Base-by-base conservation (phyloP, 2,888 invertebrate species). In the Crepidodera aurea region DNA sequence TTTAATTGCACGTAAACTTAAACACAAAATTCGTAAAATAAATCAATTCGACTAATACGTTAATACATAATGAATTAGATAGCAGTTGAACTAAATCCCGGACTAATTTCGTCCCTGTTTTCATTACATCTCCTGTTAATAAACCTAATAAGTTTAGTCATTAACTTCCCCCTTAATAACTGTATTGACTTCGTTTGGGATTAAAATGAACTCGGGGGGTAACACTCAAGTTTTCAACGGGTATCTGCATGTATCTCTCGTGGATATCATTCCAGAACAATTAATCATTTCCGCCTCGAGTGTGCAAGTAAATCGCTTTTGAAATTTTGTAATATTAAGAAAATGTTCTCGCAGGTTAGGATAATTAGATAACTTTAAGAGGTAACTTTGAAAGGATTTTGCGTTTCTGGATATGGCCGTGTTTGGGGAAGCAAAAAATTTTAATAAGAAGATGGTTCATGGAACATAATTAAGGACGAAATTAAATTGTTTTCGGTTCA, bases 91-190 rank as follows among this genome's bases (percentile, higher is more conserved):
- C 57, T 50, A 57, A 57, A 57, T 48, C 57, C 57, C 12, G 48
- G 16, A 57, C 57, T 50, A 57, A 57, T 57, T 57, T 57, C 48
- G 25, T 48, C 48, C 39, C 48, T 40, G 57, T 48, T 57, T 57
- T 57, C 50, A 57, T 57, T 57, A 57, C 48, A 50, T 57, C 57
- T 48, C 25, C 39, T 50, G 57, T 57, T 57, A 57, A 57, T 57
- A 57, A 57, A 57, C 57, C 48, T 57, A 48, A 57, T 57, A 57
- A 57, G 48, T 57, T 57, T 39, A 48, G 57, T 57, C 57, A 29
- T 57, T 39, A 57, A 48, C 57, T 57, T 48, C 27, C n/a, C 57
- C 57, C 42, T 57, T 57, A 57, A 57, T 57, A 57, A 57, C 57
- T 57, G 48, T 57, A 57, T 57, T 50, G 57, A 57, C 57, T 57